phyloP scores from a whole-genome alignment of 1,140 invertebrate genomes.

The Aphelinus atriplicis region DNA sequence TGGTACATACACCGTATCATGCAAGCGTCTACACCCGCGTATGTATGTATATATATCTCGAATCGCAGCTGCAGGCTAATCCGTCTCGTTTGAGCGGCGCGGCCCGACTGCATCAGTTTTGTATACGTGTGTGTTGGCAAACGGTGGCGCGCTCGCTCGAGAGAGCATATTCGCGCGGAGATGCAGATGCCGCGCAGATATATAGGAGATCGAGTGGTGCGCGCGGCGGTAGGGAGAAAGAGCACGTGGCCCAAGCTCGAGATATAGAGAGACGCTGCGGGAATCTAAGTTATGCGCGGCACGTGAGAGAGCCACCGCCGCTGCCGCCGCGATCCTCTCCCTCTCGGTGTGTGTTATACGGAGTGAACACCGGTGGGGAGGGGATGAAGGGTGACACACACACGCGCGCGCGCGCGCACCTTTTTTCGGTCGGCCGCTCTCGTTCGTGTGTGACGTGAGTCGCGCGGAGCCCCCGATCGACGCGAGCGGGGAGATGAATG shows the following conservation, averaged over 20 bases:
- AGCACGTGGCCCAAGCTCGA: no score
- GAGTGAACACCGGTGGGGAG: conserved; percentile 32
- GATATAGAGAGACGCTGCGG: conserved; percentile 49
- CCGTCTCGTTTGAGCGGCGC: no score
- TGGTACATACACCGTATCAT: conserved; percentile 10
- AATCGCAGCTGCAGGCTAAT: conserved; percentile 11
- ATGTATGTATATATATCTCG: conserved; percentile 17
- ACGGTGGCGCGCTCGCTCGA: no score
- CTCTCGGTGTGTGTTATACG: not conserved
- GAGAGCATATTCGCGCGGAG: no score
- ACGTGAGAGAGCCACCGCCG: conserved; percentile 45
- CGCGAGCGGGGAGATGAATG: not conserved
- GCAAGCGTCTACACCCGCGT: conserved; percentile 39
- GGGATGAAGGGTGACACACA: conserved; percentile 33
- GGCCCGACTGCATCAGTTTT: no score
- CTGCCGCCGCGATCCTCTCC: conserved; percentile 35
- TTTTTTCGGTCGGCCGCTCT: not conserved
- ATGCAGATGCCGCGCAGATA: no score
- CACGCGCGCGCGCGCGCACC: not conserved
- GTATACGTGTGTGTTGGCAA: no score
- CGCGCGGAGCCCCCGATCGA: conserved; percentile 21
- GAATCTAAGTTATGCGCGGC: conserved; percentile 61
- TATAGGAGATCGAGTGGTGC: no score
- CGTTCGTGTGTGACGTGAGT: conserved; percentile 8
- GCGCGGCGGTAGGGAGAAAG: no score